Evolutionary conservation across 2,797 vertebrate genomes (phyloP).

Genomic region (Clarias laeviceps): DNA sequence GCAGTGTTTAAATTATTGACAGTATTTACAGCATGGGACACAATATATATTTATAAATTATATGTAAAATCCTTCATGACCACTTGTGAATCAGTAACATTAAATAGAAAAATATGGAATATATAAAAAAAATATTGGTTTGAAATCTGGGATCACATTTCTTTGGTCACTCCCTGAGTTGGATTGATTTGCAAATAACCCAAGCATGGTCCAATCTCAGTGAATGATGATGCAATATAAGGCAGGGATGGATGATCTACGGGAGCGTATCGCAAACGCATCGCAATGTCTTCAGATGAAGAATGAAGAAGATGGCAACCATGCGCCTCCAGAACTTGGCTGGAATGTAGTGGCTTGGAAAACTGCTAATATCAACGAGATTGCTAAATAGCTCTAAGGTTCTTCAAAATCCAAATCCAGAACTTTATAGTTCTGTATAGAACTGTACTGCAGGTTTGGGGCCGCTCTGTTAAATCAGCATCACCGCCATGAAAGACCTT

Average conservation of each 20-base stretch:
- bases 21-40: slow-evolving; percentile 41
- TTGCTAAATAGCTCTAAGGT: not conserved
- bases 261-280: slow-evolving; percentile 13
- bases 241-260: not conserved
- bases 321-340: not conserved
- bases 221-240: not conserved
- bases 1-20: slow-evolving; percentile 32
- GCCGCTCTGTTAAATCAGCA: not conserved
- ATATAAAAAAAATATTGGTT: not conserved
- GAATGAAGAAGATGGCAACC: not conserved
- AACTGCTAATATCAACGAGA: not conserved
- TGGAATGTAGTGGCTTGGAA: not conserved
- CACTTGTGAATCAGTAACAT: not conserved
- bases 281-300: not conserved
- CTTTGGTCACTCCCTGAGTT: slow-evolving; percentile 39
- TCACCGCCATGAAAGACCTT: not conserved
- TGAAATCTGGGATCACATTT: slow-evolving; percentile 32
- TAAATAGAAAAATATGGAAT: not conserved
- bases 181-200: slow-evolving; percentile 5
- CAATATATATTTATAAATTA: not conserved
- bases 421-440: not conserved
- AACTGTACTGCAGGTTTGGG: not conserved
- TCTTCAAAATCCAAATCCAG: not conserved
- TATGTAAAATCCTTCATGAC: not conserved
- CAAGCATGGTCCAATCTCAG: slow-evolving; percentile 9